Percentiles rank a stretch among this genome's conserved stretches.
Conservation (phyloP, 2,797 vertebrate genomes). For the Tragelaphus eurycerus region DNA sequence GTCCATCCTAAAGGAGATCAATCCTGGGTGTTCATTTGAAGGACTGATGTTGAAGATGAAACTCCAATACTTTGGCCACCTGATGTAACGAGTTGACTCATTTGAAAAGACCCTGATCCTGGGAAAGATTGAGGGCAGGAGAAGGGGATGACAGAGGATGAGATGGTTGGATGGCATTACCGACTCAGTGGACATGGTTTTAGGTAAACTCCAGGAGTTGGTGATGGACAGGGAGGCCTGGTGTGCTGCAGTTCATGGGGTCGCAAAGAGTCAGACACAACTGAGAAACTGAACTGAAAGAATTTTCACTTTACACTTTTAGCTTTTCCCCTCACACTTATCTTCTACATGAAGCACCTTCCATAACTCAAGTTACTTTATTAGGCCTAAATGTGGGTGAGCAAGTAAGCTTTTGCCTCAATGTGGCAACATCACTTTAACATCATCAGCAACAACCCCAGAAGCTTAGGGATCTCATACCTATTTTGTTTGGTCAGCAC, state of each 20-base stretch:
- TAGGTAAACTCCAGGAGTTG: not conserved
- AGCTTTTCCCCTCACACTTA: not conserved
- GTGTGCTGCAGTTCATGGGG: fast-evolving
- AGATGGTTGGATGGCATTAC: not conserved
- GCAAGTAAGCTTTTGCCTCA: not conserved
- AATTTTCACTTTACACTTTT: not conserved
- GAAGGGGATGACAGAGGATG: not conserved
- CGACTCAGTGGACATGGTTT: not conserved
- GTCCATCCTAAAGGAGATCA: not conserved
- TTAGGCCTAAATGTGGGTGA: not conserved
- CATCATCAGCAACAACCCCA: not conserved
- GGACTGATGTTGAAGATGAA: not conserved
- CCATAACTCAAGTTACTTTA: not conserved
- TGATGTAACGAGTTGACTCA: not conserved
- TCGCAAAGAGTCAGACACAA: not conserved
- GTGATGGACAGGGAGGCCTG: not conserved
- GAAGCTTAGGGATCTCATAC: not conserved
- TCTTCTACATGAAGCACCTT: not conserved
- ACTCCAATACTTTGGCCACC: not conserved
- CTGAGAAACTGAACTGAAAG: not conserved
- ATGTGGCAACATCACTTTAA: not conserved
- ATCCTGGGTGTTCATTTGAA: not conserved
- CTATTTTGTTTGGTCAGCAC: not conserved
- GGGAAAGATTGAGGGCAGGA: not conserved
- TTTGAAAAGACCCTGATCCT: not conserved